Conservation (phyloP, 2,888 invertebrate species). For the Dicranocentrus wangi region DNA sequence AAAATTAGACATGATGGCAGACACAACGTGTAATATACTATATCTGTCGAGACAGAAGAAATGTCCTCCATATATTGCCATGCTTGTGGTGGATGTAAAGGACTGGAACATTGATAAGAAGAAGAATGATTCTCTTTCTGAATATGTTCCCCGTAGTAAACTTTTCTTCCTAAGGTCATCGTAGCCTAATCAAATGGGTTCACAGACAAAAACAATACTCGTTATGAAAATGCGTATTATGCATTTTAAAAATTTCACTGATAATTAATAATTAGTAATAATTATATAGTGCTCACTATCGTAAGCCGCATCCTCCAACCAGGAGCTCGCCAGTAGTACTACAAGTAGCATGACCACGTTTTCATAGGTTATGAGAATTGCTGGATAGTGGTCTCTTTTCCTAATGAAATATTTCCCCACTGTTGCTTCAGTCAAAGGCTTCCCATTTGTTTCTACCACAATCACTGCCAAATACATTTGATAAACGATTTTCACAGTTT, state of each 20-base stretch:
- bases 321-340: conserved; percentile 24
- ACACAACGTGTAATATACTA: conserved; percentile 27
- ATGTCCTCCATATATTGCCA: conserved; percentile 27
- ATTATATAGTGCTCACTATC: too few relatives aligned
- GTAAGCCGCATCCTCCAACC: conserved; percentile 33
- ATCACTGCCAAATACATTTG: conserved; percentile 39
- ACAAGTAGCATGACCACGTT: conserved; percentile 13
- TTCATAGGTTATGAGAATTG: conserved; percentile 16
- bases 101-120: conserved; percentile 49
- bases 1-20: conserved; percentile 39
- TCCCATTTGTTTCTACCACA: conserved; percentile 28
- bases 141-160: not conserved
- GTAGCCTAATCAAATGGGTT: conserved; percentile 16
- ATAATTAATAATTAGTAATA: too few relatives aligned
- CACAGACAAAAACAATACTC: not conserved
- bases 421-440: not conserved
- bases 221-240: not conserved
- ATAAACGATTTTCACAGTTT: conserved; percentile 20
- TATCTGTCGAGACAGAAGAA: conserved; percentile 31
- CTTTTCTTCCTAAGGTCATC: conserved; percentile 20
- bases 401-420: conserved; percentile 36
- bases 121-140: conserved; percentile 23
- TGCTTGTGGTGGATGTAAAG: conserved; percentile 23
- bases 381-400: conserved; percentile 19
- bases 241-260: not conserved